Base-by-base conservation (phyloP, 2,888 invertebrate genomes). In the Anarsia innoxiella region DNA sequence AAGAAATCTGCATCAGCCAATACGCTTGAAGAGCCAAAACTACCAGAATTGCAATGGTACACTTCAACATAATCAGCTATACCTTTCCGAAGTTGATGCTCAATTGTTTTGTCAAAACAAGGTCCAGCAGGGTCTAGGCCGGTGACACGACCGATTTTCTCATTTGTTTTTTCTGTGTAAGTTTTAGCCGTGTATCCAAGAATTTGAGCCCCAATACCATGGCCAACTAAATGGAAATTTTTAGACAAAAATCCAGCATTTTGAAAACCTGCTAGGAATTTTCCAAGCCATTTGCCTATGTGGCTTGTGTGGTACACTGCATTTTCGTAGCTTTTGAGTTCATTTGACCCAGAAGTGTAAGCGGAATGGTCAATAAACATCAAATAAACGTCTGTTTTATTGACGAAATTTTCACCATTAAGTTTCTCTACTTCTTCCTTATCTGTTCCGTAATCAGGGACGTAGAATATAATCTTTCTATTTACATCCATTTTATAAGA, bases 61-160 rank as follows among this genome's bases (percentile, higher is more conserved):
- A 86, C 80, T 58, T 89, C 89, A 0, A 89, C 89, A 50, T 88
- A 87, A 2, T 75, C 61, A 0, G 87, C 89, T 12, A 89, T 86
- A 1, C 82, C 79, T 23, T 80, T 75, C 40, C 86, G 71, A 1
- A 90, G 64, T 41, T 88, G 79, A 23, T 85, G 67, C 12, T 76
- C 64, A 1, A 72, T 65, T 1, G 70, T 54, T 19, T 68, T 65
- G 42, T 80, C 79, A 0, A 80, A 84, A 47, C 82, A 84, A 14
- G 84, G 83, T 0, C 83, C 84, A 0, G 84, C 84, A 8, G 83
- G 83, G 43, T 84, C 83, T 1, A 83, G 55, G 0, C 72, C 83
- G 0, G 83, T 82, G 1, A 82, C 55, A 12, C 75, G 60, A 64
- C 67, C 65, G 3, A 84, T 44, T 32, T 73, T 78, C 35, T 78